phyloP scores from a whole-genome alignment of 2,797 vertebrate species.

The Myotis findleyi region DNA sequence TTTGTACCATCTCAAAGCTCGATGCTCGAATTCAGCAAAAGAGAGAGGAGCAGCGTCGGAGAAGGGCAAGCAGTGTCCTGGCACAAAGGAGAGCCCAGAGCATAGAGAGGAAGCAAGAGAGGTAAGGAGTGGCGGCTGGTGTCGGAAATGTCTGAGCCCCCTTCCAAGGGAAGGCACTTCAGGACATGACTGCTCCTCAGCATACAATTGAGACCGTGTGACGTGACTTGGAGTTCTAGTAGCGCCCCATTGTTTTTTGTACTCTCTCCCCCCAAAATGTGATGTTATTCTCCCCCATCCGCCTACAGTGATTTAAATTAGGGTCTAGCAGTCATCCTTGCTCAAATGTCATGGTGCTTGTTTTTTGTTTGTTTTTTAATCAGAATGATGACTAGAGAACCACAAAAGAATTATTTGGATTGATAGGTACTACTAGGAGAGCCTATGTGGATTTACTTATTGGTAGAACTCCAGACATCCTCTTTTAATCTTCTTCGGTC shows the following conservation, averaged over 20 bases:
- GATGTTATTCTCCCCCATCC: background rate
- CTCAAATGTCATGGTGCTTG: background rate
- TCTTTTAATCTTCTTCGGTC: background rate
- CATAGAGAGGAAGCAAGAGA: conserved; percentile 95
- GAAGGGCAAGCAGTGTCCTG: conserved; percentile 92
- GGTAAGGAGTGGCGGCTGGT: conserved; percentile 84
- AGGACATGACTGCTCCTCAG: background rate
- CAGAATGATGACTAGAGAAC: conserved; percentile 3
- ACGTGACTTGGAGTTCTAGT: background rate
- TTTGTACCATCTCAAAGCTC: conserved; percentile 97
- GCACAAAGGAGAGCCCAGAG: conserved; percentile 96
- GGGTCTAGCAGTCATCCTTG: background rate
- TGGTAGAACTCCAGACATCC: background rate
- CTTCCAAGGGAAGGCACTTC: background rate
- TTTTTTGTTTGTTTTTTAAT: background rate
- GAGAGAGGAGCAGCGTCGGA: conserved; percentile 95
- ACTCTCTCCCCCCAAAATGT: background rate
- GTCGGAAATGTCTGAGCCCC: background rate
- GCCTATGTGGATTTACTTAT: background rate
- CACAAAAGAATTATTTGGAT: background rate
- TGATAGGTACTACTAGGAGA: background rate
- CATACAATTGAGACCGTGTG: background rate
- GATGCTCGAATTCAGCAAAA: conserved; percentile 98
- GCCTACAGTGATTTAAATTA: background rate
- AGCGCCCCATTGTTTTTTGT: background rate